Evolutionary conservation across 2,888 invertebrate genomes (phyloP), one percentile per base, ranked within the genome.

Genomic region (Microctonus brassicae): DNA sequence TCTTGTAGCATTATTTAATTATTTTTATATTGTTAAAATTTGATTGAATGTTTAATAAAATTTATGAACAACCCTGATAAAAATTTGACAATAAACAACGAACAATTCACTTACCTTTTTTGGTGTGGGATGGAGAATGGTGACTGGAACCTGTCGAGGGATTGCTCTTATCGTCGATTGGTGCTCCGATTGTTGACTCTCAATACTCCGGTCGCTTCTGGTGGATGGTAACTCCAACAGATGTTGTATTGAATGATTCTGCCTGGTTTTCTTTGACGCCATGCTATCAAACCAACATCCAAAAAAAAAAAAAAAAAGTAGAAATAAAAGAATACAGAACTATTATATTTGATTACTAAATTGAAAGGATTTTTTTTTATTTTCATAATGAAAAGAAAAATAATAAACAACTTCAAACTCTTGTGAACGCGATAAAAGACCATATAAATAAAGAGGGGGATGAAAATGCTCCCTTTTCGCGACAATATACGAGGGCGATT

Each of bases 241-340:
- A 81, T 90, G 88, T 83, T 90, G 89, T 79, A 90, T 90, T 73
- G 89, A 89, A 82, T 90, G 89, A 79, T 88, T 89, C 79, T 89
- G 88, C 77, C 88, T 87, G 75, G 88, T 89, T 81, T 88, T 89
- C 80, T 87, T 87, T 75, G 88, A 86, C 81, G 88, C 87, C 88
- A 89, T 89, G 80, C 88, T 87, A 73, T 26, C n/a, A 57, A 52
- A 26, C 10, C 17, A 65, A 72, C 4, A 22, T 58, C 33, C 26
- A 66, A 66, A 65, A 34, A 22, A 61, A 52, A 26, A 42, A 71
- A 33, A 24, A n/a, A 60, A 11, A 24, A 1, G 22, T n/a, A 33
- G 53, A 24, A 36, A 64, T 52, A n/a, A 58, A 58, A 65, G 2
- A 10, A 29, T 17, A 58, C 17, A 34, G 11, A 29, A 42, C 5